Base-by-base conservation (phyloP, 1,140 invertebrate species). In the Achroia grisella region DNA sequence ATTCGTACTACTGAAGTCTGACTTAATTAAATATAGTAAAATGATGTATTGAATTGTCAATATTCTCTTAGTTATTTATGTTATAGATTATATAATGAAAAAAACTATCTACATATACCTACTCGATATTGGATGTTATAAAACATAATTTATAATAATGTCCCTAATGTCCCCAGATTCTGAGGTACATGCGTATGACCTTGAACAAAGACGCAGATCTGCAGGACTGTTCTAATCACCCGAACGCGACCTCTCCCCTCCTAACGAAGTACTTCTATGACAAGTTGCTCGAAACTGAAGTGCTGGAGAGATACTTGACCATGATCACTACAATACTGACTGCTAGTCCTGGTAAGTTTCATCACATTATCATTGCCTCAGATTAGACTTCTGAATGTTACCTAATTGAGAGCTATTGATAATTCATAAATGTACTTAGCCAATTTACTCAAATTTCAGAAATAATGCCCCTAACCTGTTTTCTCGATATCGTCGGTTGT, bases 141-240 rank as follows among this genome's bases (percentile, higher is more conserved):
- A n/a, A n/a, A 3, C 2, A 3, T 23, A 23, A 23, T 23, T 6
- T 23, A 2, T 3, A 23, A 23, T 23, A 23, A 6, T n/a, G 17
- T 23, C 2, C 17, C 6, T 3, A 23, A 23, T 23, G 13, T 49
- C 62, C 54, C 12, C 66, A 94, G 92, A 91, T 95, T 48, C 74
- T 96, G 4, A 86, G 91, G 2, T 96, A 95, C 76, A 73, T 95
- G 42, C 88, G 94, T 2, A 86, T 94, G 59, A 95, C 94, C 67
- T 76, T 96, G 12, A 86, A 86, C 55, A 71, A 72, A 4, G 80
- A 80, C 8, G 82, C 86, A 0, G 55, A 70, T 14, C 59, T 87
- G 5, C 71, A 69, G 31, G 76, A 86, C 49, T 85, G 83, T 35
- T 76, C 78, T 0, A 73, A 80, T 17, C 91, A 92, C 79, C 91